Percentiles rank a stretch among this genome's conserved stretches.
Evolutionary conservation across 1,140 invertebrate genomes (phyloP).

Genomic region (Drosophila repletoides): DNA sequence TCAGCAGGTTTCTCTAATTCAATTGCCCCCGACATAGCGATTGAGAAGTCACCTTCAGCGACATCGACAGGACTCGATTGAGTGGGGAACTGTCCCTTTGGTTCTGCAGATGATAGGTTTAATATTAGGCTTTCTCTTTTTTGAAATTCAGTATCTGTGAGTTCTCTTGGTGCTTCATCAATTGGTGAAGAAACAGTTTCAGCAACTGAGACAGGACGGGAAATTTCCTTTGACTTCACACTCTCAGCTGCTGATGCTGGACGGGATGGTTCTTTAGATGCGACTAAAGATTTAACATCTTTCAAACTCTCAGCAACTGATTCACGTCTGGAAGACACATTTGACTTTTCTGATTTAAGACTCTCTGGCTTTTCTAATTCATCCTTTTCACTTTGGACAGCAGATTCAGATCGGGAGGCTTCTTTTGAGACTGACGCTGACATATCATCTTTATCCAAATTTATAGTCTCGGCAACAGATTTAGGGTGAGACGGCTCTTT

Average conservation of each 20-base stretch:
- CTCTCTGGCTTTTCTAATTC: conserved; percentile 13
- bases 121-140: conserved; percentile 2
- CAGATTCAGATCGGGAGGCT: conserved; percentile 24
- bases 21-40: not conserved
- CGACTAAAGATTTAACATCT: conserved; percentile 4
- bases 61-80: conserved; percentile 73
- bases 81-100: conserved; percentile 49
- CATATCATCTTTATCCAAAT: no score
- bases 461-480: no score
- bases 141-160: conserved; percentile 7
- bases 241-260: conserved; percentile 28
- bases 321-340: conserved; percentile 27
- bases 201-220: conserved; percentile 39
- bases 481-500: conserved; percentile 30
- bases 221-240: conserved; percentile 35
- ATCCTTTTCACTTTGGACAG: conserved; percentile 9
- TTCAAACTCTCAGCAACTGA: conserved; percentile 28
- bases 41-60: conserved; percentile 62
- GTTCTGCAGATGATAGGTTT: conserved; percentile 14
- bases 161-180: conserved; percentile 50
- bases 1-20: conserved; percentile 44
- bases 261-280: conserved; percentile 48
- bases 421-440: conserved; percentile 8
- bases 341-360: conserved; percentile 6
- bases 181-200: conserved; percentile 69